phyloP scores from a whole-genome alignment of 2,888 invertebrate genomes.

The Druceiella hillmani region DNA sequence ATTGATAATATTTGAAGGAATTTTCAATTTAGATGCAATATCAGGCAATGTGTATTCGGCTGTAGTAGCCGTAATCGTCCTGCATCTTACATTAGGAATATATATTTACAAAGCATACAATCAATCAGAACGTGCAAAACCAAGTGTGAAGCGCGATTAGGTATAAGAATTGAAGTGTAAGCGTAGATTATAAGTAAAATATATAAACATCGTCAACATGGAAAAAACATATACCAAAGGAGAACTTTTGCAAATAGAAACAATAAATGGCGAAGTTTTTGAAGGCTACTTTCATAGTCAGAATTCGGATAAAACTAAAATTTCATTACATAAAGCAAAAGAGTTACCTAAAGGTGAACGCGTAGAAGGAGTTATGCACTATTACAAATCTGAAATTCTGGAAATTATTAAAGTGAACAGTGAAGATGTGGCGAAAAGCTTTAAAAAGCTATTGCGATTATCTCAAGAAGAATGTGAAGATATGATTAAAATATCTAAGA shows the following conservation, averaged over 20 bases:
- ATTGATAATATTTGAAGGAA: constrained; percentile 63
- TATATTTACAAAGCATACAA: constrained; percentile 77
- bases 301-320: constrained; percentile 41
- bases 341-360: constrained; percentile 33
- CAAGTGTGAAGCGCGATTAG: constrained; percentile 15
- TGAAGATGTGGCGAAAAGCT: constrained; percentile 26
- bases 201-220: constrained; percentile 32
- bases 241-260: constrained; percentile 44
- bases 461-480: constrained; percentile 42
- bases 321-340: constrained; percentile 43
- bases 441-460: constrained; percentile 34
- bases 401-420: constrained; percentile 41
- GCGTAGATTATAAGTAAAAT: constrained; percentile 13
- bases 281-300: constrained; percentile 46
- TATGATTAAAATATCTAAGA: constrained; percentile 39
- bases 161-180: too few relatives aligned
- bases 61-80: constrained; percentile 64
- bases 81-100: constrained; percentile 71
- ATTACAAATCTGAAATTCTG: constrained; percentile 40
- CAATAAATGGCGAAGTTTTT: constrained; percentile 39
- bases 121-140: constrained; percentile 38
- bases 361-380: constrained; percentile 39
- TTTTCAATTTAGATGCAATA: constrained; percentile 47
- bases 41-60: constrained; percentile 76
- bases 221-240: constrained; percentile 46